Conservation (phyloP, 2,113 vertebrate genomes). For the Apeltes quadracus region DNA sequence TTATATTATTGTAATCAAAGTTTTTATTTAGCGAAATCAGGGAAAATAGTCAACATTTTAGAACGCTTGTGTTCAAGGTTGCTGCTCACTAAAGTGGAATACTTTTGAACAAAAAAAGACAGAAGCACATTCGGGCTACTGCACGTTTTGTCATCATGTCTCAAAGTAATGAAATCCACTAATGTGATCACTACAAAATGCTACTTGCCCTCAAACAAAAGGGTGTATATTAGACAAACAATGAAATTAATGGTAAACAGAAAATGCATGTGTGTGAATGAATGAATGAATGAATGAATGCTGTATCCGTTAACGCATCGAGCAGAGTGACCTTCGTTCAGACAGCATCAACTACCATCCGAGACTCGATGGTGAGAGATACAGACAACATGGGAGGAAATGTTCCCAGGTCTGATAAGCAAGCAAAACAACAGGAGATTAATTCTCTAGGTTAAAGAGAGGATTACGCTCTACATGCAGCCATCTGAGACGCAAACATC, state of each 20-base stretch:
- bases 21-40: neutral
- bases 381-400: slow-evolving; percentile 19
- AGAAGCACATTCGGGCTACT: no score
- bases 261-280: neutral
- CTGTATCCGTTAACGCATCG: slow-evolving; percentile 1
- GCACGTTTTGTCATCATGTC: no score
- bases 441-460: slow-evolving; percentile 34
- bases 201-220: neutral
- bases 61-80: no score
- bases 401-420: no score
- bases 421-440: slow-evolving; percentile 43
- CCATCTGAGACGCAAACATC: slow-evolving; percentile 32
- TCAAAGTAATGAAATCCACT: no score
- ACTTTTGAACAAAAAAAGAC: no score
- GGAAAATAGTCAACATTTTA: no score
- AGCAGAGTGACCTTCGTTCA: neutral
- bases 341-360: slow-evolving; percentile 29
- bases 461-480: slow-evolving; percentile 15
- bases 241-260: neutral
- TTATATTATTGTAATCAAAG: neutral
- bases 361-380: slow-evolving; percentile 27
- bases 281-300: neutral
- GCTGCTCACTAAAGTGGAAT: no score
- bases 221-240: neutral
- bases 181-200: slow-evolving; percentile 1